Evolutionary conservation across 64 coral and sea anemone species (phyloP), one percentile per base, ranked within the genome.

Genomic region (Porites australiensis): DNA sequence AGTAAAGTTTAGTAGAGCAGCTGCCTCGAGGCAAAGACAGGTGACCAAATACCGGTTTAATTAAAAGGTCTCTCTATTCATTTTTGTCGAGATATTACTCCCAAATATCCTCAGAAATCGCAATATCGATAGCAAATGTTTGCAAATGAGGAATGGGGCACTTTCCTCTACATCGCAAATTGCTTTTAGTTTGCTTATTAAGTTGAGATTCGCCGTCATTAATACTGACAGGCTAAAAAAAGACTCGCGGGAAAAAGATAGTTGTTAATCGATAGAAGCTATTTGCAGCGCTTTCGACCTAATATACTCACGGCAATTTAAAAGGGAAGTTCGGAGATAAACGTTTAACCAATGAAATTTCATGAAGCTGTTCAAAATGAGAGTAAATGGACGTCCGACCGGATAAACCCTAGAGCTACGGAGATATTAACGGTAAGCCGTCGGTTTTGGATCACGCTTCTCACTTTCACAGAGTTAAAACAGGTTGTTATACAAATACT

Each of bases 41-140:
- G 7, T 46, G 43, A 14, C n/a, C 61, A 65, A 84, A 84, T 84
- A 68, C 44, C 13, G 44, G 14, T 84, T 84, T 84, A 68, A 82
- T 64, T 84, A 52, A 68, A 73, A 84, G 43, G 63, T 50, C 47
- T 50, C 44, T 84, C 13, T n/a, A 3, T n/a, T 50, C 61, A 15
- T 50, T 16, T 23, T n/a, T 7, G 50, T 12, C 50, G 1, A 68
- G 2, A 80, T 27, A 80, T 80, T 60, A 80, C 44, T 68, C 22
- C 81, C 43, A 47, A 82, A 82, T 61, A 82, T 65, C 64, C 44
- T 22, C 58, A 19, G 43, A 64, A 64, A 63, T 12, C 21, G 44
- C 15, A n/a, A 75, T 69, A 50, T n/a, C 45, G 46, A 15, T 75
- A 16, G 3, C 37, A 6, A 47, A 5, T 4, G 7, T 43, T 50